Conservation (phyloP, 1,140 invertebrate genomes). For the Caenorhabditis tropicalis region DNA sequence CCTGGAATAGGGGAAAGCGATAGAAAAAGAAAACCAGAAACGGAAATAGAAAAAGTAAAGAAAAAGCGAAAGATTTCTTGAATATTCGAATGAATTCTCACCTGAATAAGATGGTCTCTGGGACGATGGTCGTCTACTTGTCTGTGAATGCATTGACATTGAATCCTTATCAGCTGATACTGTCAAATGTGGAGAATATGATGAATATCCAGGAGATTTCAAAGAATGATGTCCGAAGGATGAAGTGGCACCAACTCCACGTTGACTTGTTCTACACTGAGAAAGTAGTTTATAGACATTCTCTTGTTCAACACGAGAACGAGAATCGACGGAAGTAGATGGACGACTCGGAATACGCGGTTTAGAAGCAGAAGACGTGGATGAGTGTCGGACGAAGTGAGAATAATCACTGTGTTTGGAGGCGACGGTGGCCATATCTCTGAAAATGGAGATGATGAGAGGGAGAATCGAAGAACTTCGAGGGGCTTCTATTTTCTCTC, state of each 20-base stretch:
- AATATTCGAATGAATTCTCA: background rate
- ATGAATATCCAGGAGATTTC: background rate
- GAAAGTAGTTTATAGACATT: slow-evolving; percentile 54
- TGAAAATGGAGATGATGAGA: background rate
- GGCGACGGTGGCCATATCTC: slow-evolving; percentile 29
- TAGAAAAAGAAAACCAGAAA: slow-evolving; percentile 16
- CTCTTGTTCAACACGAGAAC: slow-evolving; percentile 57
- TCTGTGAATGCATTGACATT: slow-evolving; percentile 37
- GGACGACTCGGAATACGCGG: slow-evolving; percentile 34
- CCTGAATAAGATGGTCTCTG: slow-evolving; percentile 16
- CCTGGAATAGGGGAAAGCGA: slow-evolving; percentile 11
- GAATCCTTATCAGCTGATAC: slow-evolving; percentile 27
- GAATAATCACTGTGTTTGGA: slow-evolving; percentile 36
- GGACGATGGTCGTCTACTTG: slow-evolving; percentile 13
- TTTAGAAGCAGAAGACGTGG: background rate
- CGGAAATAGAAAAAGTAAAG: background rate
- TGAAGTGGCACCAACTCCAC: slow-evolving; percentile 50
- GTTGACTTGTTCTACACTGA: slow-evolving; percentile 55
- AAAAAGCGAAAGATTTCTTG: background rate
- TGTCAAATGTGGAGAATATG: slow-evolving; percentile 16
- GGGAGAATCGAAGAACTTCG: background rate
- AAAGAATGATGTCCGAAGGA: slow-evolving; percentile 8
- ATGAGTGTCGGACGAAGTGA: background rate
- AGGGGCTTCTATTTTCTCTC: background rate
- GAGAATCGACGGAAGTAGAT: slow-evolving; percentile 39